These are phyloP conservation scores for Grallaria varia DNA, from an alignment of 2,113 vertebrate species.

Conservation along the genomic window DNA sequence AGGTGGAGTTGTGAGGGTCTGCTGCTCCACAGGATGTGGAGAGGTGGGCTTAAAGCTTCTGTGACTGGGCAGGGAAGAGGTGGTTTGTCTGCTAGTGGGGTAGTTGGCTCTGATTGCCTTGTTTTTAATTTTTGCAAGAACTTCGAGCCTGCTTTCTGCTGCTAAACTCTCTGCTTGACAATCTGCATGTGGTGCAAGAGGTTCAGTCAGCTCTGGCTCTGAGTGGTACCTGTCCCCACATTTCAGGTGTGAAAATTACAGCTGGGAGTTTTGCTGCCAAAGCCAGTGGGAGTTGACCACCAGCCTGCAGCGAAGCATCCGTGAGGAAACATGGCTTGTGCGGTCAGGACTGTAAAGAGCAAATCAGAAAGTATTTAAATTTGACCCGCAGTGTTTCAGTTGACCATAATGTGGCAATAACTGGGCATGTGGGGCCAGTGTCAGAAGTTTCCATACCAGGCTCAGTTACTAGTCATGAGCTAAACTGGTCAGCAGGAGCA, in stretches of 20 bases:
- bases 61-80: not conserved
- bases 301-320: not conserved
- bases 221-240: not conserved
- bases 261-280: not conserved
- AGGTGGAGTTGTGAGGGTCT: not conserved
- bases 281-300: not conserved
- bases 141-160: not conserved
- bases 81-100: not conserved
- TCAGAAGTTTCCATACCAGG: not conserved
- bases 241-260: not conserved
- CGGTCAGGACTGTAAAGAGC: not conserved
- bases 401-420: fast-evolving
- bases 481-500: not conserved
- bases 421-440: not conserved
- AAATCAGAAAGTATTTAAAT: not conserved
- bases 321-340: fast-evolving
- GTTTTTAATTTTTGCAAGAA: not conserved
- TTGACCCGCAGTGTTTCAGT: not conserved
- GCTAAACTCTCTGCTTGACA: not conserved
- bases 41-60: not conserved
- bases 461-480: not conserved
- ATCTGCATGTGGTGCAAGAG: not conserved
- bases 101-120: not conserved
- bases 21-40: fast-evolving
- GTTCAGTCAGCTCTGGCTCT: not conserved